phyloP scores from a whole-genome alignment of 1,140 invertebrate genomes.

The Epicauta chinensis region DNA sequence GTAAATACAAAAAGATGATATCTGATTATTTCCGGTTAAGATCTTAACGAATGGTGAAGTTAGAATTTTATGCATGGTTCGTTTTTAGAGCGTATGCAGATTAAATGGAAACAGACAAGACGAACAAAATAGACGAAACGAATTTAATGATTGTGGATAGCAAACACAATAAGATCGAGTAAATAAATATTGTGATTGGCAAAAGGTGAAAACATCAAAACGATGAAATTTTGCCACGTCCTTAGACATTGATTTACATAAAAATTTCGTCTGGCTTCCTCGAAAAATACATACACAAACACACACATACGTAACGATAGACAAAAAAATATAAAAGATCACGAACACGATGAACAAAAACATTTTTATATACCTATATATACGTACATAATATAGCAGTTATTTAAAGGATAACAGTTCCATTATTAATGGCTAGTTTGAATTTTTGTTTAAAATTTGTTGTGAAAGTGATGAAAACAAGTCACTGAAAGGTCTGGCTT shows the following conservation, averaged over 20 bases:
- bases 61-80: conserved; percentile 13
- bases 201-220: conserved; percentile 2
- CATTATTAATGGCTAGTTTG: too few species aligned
- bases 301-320: too few species aligned
- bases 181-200: conserved; percentile 1
- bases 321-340: too few species aligned
- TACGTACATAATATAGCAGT: too few species aligned
- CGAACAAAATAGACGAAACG: conserved; percentile 10
- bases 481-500: too few species aligned
- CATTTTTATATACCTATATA: too few species aligned
- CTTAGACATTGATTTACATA: conserved; percentile 5
- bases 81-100: conserved; percentile 21
- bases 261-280: neutral
- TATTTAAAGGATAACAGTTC: too few species aligned
- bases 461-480: too few species aligned
- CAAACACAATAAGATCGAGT: neutral
- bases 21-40: conserved; percentile 17
- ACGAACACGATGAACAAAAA: too few species aligned
- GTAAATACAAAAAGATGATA: conserved; percentile 16
- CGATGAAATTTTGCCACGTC: conserved; percentile 1
- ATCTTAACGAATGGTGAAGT: conserved; percentile 9
- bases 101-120: conserved; percentile 9
- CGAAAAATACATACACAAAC: too few species aligned
- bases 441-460: too few species aligned
- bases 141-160: conserved; percentile 3